These are phyloP conservation scores for Umimayanthus chanpuru DNA, from an alignment of 92 coral and sea anemone species.

Conservation along the genomic window DNA sequence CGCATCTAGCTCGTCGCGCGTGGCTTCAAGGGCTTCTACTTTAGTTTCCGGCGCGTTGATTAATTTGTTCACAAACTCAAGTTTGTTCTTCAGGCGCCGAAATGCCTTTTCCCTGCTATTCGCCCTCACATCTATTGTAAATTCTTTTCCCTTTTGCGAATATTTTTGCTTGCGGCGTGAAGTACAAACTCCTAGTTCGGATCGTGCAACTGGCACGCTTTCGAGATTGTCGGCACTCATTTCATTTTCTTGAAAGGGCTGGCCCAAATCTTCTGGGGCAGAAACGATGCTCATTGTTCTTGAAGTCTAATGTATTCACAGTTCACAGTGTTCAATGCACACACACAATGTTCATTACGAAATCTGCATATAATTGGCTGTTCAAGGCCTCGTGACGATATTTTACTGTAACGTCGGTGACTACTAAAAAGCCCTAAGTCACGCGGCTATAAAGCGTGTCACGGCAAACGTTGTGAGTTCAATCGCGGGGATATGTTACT, in stretches of 20 bases:
- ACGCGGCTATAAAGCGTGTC: background rate
- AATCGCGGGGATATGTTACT: too few species aligned
- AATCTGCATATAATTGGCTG: background rate
- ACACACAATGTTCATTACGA: background rate
- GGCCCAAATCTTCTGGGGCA: constrained; percentile 2
- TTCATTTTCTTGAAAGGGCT: background rate
- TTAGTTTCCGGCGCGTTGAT: constrained; percentile 28
- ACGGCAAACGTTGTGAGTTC: background rate
- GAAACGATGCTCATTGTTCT: constrained; percentile 1
- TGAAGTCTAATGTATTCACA: background rate
- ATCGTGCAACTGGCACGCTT: background rate
- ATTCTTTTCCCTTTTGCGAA: constrained; percentile 28
- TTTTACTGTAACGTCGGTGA: background rate
- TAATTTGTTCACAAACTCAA: background rate
- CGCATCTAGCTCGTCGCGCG: background rate
- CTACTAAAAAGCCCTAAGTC: background rate
- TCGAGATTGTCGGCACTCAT: too few species aligned
- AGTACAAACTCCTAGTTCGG: background rate
- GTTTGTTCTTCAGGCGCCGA: constrained; percentile 1
- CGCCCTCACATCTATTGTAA: background rate
- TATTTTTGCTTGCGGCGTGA: constrained; percentile 1
- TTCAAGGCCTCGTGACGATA: background rate
- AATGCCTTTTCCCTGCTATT: constrained; percentile 20
- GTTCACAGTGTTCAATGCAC: background rate
- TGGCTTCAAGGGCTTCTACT: background rate